Evolutionary conservation across 2,888 invertebrate species (phyloP), one percentile per base, ranked within the genome.

Genomic region (Diloba caeruleocephala): DNA sequence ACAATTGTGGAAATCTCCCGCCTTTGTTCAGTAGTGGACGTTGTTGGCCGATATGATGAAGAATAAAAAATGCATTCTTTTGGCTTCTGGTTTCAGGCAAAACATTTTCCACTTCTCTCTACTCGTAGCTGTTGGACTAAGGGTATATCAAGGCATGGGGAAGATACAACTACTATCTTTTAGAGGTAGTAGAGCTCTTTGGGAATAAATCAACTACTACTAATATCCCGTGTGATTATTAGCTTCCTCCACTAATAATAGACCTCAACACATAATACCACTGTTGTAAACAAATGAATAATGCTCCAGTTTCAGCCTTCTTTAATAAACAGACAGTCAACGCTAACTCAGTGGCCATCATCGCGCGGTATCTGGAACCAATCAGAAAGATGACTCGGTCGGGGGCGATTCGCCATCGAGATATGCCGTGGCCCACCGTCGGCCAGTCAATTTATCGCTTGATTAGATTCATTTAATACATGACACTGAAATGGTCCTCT

Each of bases 381-480:
- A 55, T 61, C 49, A 54, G 36, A 26, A 44, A 29, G 37, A 51
- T 50, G 50, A 29, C 50, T 46, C 42, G 23, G 21, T 41, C 29
- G 45, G 36, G 32, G 60, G 26, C 44, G 46, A 59, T 61, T 60
- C 41, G 39, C 60, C 39, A 59, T 48, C 58, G 43, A 61, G 56
- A 55, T 60, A 67, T 72, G 70, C 70, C 58, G 59, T 50, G 51
- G 46, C 66, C 54, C 52, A 57, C 54, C 54, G 55, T 55, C 71
- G 67, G 60, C 56, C 66, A 76, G 79, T 77, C 88, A 87, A 89
- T 89, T 88, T 85, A 84, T 83, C 84, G 87, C 80, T 78, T 87
- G 84, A 91, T 91, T 88, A 88, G 87, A 88, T 88, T 90, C 84
- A 87, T 89, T 89, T 90, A 91, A 90, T 85, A 86, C 82, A 74